phyloP scores from a whole-genome alignment of 2,888 invertebrate genomes.

The Koerneria pararmatus region DNA sequence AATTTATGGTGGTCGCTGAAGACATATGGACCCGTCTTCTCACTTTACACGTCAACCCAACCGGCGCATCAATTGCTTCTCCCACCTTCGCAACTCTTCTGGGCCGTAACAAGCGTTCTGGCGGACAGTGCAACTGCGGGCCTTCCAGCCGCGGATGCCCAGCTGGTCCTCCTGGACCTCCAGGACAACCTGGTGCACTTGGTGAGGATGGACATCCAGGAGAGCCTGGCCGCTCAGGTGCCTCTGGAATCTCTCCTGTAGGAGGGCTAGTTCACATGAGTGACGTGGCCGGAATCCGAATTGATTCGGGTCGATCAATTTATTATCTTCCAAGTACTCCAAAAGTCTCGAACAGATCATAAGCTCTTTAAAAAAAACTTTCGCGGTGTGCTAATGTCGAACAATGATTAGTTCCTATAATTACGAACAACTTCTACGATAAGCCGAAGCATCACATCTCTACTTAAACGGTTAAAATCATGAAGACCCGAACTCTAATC shows the following conservation, averaged over 20 bases:
- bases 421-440: too few species aligned
- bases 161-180: conserved; percentile 22
- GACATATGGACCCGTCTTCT: conserved; percentile 23
- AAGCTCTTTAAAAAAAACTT: too few species aligned
- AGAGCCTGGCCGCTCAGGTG: conserved; percentile 38
- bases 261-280: too few species aligned
- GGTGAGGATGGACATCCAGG: conserved; percentile 34
- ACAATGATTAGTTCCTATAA: too few species aligned
- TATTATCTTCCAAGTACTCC: too few species aligned
- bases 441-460: too few species aligned
- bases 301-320: too few species aligned
- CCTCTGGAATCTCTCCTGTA: conserved; percentile 34
- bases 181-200: conserved; percentile 17
- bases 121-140: conserved; percentile 28
- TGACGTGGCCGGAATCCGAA: too few species aligned
- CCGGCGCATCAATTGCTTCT: conserved; percentile 20
- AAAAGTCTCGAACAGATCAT: too few species aligned
- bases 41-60: conserved; percentile 19
- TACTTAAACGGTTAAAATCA: too few species aligned
- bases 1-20: conserved; percentile 23
- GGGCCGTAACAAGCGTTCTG: conserved; percentile 19
- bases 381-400: too few species aligned
- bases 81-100: conserved; percentile 23
- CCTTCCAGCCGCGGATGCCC: conserved; percentile 21
- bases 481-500: too few species aligned